Percentiles rank a stretch among this genome's conserved stretches.
Conservation (phyloP, 1,140 invertebrate species). For the Aleiodes sp. region DNA sequence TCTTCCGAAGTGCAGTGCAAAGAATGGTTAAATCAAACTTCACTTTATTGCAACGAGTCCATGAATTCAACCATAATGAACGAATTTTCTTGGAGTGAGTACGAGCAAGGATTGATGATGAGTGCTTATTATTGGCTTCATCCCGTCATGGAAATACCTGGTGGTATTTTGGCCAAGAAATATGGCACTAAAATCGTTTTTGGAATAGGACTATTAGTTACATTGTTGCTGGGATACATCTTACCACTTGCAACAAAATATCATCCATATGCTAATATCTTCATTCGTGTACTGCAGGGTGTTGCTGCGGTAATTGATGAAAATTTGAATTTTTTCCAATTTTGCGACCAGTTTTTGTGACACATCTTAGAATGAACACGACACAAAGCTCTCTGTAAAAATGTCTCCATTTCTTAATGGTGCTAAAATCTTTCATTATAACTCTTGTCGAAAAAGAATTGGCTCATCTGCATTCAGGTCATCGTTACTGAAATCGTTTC, state of each 20-base stretch:
- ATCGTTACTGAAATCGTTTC: too few relatives aligned
- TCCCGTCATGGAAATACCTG: conserved; percentile 75
- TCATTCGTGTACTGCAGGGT: conserved; percentile 74
- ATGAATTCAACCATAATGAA: conserved; percentile 1
- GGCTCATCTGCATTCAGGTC: too few relatives aligned
- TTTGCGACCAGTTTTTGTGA: too few relatives aligned
- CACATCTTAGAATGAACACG: too few relatives aligned
- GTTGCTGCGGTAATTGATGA: conserved; percentile 75
- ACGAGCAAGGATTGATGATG: conserved; percentile 70
- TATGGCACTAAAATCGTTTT: conserved; percentile 75
- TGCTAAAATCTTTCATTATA: too few relatives aligned
- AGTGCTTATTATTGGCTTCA: conserved; percentile 77
- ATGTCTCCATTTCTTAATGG: too few relatives aligned
- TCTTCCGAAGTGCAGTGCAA: too few relatives aligned
- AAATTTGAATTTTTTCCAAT: too few relatives aligned
- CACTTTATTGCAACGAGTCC: too few relatives aligned
- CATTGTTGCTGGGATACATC: conserved; percentile 71
- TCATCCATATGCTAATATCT: conserved; percentile 68
- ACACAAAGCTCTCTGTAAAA: too few relatives aligned
- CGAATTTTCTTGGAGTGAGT: conserved; percentile 71
- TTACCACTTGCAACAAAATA: conserved; percentile 71
- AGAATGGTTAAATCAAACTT: too few relatives aligned
- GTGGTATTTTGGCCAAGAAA: conserved; percentile 71
- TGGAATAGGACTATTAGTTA: conserved; percentile 71
- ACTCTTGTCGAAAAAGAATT: too few relatives aligned